Evolutionary conservation across 2,888 invertebrate genomes (phyloP), one percentile per base, ranked within the genome.

Genomic region (Eledona agricola): DNA sequence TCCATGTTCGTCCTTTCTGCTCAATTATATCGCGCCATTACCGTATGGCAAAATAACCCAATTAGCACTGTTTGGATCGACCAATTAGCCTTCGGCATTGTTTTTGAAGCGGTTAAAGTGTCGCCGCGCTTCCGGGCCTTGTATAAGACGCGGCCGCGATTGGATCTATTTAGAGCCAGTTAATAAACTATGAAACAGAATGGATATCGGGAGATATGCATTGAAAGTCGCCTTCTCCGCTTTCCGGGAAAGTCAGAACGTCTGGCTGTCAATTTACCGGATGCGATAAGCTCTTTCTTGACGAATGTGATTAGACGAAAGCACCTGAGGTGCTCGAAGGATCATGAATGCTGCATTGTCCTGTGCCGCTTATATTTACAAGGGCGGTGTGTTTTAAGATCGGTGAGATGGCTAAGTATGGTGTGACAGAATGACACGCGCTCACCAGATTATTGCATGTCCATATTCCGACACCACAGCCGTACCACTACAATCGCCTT

Each of bases 371-470:
- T 26, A 47, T 47, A 53, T 53, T 53, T 53, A 47, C 47, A 53
- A 47, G 35, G 42, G 51, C 51, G 51, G 50, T 51, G 43, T 47
- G 45, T 51, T n/a, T 61, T 58, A 55, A 59, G 61, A 59, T 61
- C 58, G 47, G 34, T 25, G 38, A 57, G 31, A 47, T 56, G 50
- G 43, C 61, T 61, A 64, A 58, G 62, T 63, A 64, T 59, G 62
- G 64, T 31, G 38, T 55, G 59, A 61, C 56, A 53, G 57, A 57
- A 52, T 60, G 64, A 64, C 64, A 63, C 50, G 40, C 50, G 50
- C 42, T 50, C 32, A 23, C 17, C 13, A 50, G 40, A 32, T 50
- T 50, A 50, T 50, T 32, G 50, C 50, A 50, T 50, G 50, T 50
- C 50, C 42, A 50, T 50, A 50, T 25, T 50, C 40, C 35, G 28